Percentiles rank a stretch among this genome's conserved stretches.
Conservation (phyloP, 2,113 vertebrate species). For the Perca schrenkii region DNA sequence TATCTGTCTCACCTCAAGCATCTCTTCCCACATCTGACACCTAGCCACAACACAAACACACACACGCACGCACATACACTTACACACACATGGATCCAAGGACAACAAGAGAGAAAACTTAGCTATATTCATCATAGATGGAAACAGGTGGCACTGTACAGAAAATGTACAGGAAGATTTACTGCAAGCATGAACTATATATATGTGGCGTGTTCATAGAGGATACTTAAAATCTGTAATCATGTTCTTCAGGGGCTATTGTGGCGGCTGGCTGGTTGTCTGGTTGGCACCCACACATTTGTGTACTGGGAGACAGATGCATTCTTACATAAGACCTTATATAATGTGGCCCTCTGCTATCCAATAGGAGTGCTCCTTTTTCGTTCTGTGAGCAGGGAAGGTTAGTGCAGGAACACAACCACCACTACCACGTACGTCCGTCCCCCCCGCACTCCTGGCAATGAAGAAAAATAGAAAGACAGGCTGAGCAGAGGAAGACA, state of each 20-base stretch:
- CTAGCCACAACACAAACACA: slow-evolving; percentile 49
- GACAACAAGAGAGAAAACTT: slow-evolving; percentile 33
- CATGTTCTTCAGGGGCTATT: slow-evolving; percentile 66
- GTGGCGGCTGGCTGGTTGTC: slow-evolving; percentile 70
- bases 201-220: slow-evolving; percentile 48
- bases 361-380: slow-evolving; percentile 73
- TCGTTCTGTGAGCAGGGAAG: slow-evolving; percentile 57
- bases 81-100: slow-evolving; percentile 36
- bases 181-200: slow-evolving; percentile 48
- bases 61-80: slow-evolving; percentile 1
- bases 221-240: slow-evolving; percentile 61
- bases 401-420: slow-evolving; percentile 56
- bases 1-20: slow-evolving; percentile 63
- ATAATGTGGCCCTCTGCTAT: slow-evolving; percentile 75
- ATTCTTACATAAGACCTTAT: slow-evolving; percentile 85
- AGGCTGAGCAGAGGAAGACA: slow-evolving; percentile 20
- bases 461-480: slow-evolving; percentile 48
- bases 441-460: slow-evolving; percentile 41
- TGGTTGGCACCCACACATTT: slow-evolving; percentile 79
- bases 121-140: slow-evolving; percentile 52
- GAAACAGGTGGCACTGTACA: slow-evolving; percentile 68
- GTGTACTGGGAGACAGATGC: slow-evolving; percentile 82
- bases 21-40: slow-evolving; percentile 69
- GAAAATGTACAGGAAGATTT: slow-evolving; percentile 49
- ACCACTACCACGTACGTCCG: slow-evolving; percentile 22